Evolutionary conservation across 1,140 invertebrate species (phyloP).

Genomic region (Heliconius hewitsoni): DNA sequence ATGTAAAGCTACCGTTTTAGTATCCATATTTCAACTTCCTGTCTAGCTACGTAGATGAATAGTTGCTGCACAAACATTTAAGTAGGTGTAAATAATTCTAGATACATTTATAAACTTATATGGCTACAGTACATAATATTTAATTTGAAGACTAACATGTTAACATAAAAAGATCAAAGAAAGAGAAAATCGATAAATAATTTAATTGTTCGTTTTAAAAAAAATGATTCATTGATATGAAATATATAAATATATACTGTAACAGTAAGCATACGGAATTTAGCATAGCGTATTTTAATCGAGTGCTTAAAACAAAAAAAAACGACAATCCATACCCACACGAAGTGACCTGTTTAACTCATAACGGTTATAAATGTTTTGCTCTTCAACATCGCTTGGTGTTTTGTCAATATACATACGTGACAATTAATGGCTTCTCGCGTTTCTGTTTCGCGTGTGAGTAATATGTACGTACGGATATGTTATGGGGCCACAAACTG

Average conservation of each 20-base stretch:
- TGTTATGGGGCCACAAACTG: background rate
- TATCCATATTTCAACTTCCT: background rate
- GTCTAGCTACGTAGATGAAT: background rate
- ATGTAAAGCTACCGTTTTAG: conserved; percentile 3
- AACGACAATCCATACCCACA: conserved; percentile 28
- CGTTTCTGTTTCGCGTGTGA: conserved; percentile 20
- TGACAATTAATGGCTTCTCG: conserved; percentile 27
- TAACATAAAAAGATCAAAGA: too few relatives aligned
- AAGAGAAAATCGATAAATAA: too few relatives aligned
- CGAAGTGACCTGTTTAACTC: conserved; percentile 39
- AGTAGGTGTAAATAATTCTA: background rate
- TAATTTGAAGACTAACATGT: too few relatives aligned
- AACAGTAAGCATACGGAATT: background rate
- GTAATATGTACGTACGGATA: background rate
- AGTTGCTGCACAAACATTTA: background rate
- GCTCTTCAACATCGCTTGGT: conserved; percentile 20
- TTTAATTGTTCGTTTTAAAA: too few relatives aligned
- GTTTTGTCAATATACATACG: conserved; percentile 41
- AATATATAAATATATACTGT: too few relatives aligned
- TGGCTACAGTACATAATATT: background rate
- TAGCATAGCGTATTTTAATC: conserved; percentile 15
- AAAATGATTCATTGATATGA: background rate
- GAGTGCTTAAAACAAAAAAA: background rate
- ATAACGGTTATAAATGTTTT: conserved; percentile 36
- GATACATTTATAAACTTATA: background rate